Evolutionary conservation across 2,113 vertebrate species (phyloP).

Genomic region (Numenius arquata): DNA sequence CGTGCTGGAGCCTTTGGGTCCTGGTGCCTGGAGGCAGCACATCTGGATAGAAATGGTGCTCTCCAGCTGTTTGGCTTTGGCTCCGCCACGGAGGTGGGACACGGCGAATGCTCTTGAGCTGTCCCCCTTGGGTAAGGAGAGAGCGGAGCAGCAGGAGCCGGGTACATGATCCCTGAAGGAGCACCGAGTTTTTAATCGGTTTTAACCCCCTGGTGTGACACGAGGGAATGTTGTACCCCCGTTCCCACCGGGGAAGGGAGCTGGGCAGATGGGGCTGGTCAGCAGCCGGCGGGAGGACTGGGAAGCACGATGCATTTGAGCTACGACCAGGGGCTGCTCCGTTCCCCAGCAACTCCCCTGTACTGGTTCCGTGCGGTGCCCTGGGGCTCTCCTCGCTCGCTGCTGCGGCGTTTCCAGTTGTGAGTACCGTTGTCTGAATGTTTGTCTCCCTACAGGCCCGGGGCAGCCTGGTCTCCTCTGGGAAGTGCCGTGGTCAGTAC

Average conservation of each 20-base stretch:
- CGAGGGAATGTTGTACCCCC: rapidly evolving
- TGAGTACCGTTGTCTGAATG: constrained; percentile 10
- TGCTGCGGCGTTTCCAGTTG: not conserved
- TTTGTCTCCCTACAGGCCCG: constrained; percentile 66
- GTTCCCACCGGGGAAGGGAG: rapidly evolving
- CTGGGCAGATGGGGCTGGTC: rapidly evolving
- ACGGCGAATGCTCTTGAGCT: rapidly evolving
- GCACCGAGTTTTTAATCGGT: rapidly evolving
- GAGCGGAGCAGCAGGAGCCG: not conserved
- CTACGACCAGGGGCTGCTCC: not conserved
- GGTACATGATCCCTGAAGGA: not conserved
- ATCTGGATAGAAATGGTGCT: not conserved
- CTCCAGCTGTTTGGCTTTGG: not conserved
- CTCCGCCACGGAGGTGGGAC: not conserved
- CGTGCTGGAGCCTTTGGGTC: not conserved
- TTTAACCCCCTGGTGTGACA: not conserved
- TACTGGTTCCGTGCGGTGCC: not conserved
- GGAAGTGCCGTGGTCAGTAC: constrained; percentile 67
- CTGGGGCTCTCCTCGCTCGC: not conserved
- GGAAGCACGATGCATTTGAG: not conserved
- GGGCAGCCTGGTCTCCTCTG: constrained; percentile 66
- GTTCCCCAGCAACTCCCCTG: not conserved
- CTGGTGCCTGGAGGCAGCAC: not conserved
- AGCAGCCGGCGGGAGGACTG: not conserved
- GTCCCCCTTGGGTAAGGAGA: rapidly evolving